Percentiles rank a stretch among this genome's conserved stretches.
phyloP scores from a whole-genome alignment of 2,113 vertebrate species.

The Scomber scombrus region DNA sequence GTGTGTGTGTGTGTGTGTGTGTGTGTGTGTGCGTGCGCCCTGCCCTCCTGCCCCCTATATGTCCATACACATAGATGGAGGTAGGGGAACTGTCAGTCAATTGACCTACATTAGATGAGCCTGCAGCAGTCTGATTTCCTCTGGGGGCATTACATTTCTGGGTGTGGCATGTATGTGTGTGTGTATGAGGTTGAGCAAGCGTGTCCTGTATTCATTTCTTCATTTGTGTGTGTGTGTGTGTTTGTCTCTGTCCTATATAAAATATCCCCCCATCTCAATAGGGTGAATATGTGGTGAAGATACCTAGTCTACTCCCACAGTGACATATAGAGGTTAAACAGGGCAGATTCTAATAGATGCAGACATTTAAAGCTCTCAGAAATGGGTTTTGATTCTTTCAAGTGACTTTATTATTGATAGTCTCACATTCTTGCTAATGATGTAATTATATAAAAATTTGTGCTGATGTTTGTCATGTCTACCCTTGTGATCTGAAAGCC shows the following conservation, averaged over 20 bases:
- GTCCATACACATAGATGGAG: slow-evolving; percentile 48
- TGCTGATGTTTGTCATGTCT: neutral
- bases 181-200: neutral
- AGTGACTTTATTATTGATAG: neutral
- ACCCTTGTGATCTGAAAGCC: neutral
- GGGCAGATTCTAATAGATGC: neutral
- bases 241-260: neutral
- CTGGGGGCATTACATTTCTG: slow-evolving; percentile 44
- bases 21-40: slow-evolving; percentile 4
- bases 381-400: neutral
- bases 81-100: slow-evolving; percentile 51
- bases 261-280: neutral
- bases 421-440: neutral
- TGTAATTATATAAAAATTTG: neutral
- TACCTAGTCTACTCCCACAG: slow-evolving; percentile 8
- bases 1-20: neutral
- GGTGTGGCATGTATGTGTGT: slow-evolving; percentile 31
- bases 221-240: neutral
- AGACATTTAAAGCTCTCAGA: slow-evolving; percentile 2
- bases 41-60: slow-evolving; percentile 41
- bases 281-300: slow-evolving; percentile 29
- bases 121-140: slow-evolving; percentile 64
- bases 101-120: slow-evolving; percentile 73
- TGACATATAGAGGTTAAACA: slow-evolving; percentile 65
- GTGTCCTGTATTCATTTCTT: slow-evolving; percentile 11